phyloP scores from a whole-genome alignment of 2,113 vertebrate genomes.

The Clupea harengus region DNA sequence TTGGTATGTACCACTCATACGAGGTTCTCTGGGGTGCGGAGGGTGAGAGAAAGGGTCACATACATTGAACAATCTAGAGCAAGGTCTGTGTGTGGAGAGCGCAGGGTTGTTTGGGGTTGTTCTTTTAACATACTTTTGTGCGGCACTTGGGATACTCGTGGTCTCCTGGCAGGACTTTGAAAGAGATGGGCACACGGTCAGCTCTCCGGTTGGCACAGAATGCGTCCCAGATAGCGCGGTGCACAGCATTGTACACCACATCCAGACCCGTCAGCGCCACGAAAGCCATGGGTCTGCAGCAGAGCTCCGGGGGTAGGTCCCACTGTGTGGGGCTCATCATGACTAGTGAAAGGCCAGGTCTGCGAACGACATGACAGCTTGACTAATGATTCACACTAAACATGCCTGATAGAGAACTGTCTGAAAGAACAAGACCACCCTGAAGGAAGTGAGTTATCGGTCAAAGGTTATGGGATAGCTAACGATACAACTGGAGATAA shows the following conservation, averaged over 20 bases:
- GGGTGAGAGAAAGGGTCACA: background rate
- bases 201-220: constrained; percentile 94
- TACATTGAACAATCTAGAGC: background rate
- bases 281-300: constrained; percentile 96
- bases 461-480: background rate
- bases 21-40: constrained; percentile 80
- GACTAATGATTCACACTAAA: background rate
- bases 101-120: background rate
- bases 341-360: background rate
- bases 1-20: constrained; percentile 99
- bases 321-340: constrained; percentile 83
- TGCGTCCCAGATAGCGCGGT: constrained; percentile 96
- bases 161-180: constrained; percentile 94
- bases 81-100: background rate
- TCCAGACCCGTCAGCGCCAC: constrained; percentile 93
- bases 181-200: constrained; percentile 95
- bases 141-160: constrained; percentile 97
- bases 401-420: background rate
- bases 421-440: background rate
- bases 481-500: background rate
- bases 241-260: constrained; percentile 92
- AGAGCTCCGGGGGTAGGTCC: constrained; percentile 96
- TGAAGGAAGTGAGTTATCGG: background rate
- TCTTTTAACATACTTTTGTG: constrained; percentile 79
- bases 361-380: background rate